Base-by-base conservation (phyloP, 2,888 invertebrate species). In the Folsomia candida region DNA sequence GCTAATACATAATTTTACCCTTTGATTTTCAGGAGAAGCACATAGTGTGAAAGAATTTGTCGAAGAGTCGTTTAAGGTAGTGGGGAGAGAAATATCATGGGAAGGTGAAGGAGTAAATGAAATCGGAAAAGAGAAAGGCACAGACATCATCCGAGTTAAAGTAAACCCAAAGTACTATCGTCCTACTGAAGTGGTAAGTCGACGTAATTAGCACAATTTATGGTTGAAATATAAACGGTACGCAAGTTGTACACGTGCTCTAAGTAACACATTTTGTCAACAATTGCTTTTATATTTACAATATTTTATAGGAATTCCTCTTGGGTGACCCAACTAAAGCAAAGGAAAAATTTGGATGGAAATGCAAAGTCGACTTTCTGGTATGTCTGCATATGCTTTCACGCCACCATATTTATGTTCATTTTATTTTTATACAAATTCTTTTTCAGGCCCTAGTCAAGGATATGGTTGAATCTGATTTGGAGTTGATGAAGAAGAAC, bases 21-120 rank as follows among this genome's bases (percentile, higher is more conserved):
- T n/a, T n/a, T n/a, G n/a, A n/a, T n/a, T n/a, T n/a, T n/a, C n/a
- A n/a, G n/a, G 97, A 0, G 92, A 94, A 83, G 88, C 91, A 18
- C 96, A 96, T 84, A 97, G 94, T 83, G 98, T 99, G 0, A 87
- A 94, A 14, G 95, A 98, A 84, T 99, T 99, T 85, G 95, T 99
- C 0, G 95, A 95, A 84, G 88, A 88, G 47, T 89, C 97, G 0
- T 99, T 99, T 84, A 86, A 87, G 70, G 89, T 91, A 81, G 90
- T 97, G 51, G 92, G 90, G 0, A 88, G 89, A 61, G 87, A 87
- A 71, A 92, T 96, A 69, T 85, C 85, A 82, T 99, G 99, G 99
- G 88, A 91, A 81, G 98, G 98, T 0, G 83, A 85, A 68, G 97
- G 95, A 0, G 85, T 89, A 0, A 83, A 89, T 67, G 98, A 99